phyloP scores from a whole-genome alignment of 2,797 vertebrate species.

The Melanotaenia parkinsoni region DNA sequence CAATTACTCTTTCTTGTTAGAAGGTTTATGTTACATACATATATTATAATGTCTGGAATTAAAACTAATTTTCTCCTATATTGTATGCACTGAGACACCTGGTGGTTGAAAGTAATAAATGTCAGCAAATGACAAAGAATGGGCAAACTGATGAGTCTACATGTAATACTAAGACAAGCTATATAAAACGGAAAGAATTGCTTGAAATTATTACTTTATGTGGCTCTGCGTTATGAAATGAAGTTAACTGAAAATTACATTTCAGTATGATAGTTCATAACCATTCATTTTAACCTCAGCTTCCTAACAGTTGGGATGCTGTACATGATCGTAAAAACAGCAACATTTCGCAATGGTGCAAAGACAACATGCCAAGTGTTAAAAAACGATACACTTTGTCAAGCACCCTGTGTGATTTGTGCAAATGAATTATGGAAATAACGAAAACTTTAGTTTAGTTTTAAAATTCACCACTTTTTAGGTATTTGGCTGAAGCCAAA shows the following conservation, averaged over 20 bases:
- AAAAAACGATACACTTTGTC: background rate
- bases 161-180: background rate
- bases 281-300: background rate
- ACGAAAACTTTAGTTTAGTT: background rate
- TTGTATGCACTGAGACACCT: constrained; percentile 22
- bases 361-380: background rate
- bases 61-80: background rate
- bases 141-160: background rate
- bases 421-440: background rate
- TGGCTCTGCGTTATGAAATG: background rate
- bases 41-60: background rate
- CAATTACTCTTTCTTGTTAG: background rate
- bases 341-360: background rate
- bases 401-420: background rate
- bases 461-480: background rate
- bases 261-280: background rate
- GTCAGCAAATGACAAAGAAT: background rate
- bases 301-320: background rate
- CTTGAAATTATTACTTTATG: background rate
- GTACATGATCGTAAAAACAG: background rate
- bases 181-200: too few species aligned
- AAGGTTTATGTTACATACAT: background rate
- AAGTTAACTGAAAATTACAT: background rate
- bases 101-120: constrained; percentile 30
- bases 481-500: background rate